These are phyloP conservation scores for Zele albiditarsus DNA, from an alignment of 2,888 invertebrate genomes.

Conservation along the genomic window DNA sequence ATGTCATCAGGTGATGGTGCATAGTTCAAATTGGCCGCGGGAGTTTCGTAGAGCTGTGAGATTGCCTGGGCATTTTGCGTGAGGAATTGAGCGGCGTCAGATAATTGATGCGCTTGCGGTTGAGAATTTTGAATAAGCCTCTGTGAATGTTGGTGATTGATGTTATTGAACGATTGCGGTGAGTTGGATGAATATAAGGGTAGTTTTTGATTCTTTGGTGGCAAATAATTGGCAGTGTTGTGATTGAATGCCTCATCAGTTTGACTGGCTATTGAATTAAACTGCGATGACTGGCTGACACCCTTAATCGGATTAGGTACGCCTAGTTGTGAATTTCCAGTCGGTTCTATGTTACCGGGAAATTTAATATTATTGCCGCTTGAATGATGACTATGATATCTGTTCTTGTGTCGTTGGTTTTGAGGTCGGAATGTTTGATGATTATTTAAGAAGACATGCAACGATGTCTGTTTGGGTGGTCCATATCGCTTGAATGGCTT, in stretches of 20 bases:
- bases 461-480: constrained; percentile 53
- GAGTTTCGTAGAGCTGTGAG: constrained; percentile 64
- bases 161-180: constrained; percentile 34
- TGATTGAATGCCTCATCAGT: constrained; percentile 65
- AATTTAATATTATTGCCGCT: constrained; percentile 44
- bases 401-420: constrained; percentile 44
- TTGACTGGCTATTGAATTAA: constrained; percentile 67
- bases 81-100: constrained; percentile 67
- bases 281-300: constrained; percentile 56
- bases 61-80: constrained; percentile 68
- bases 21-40: constrained; percentile 62
- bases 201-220: constrained; percentile 67
- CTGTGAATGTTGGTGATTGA: constrained; percentile 39
- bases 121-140: constrained; percentile 49
- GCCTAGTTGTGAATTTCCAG: constrained; percentile 52
- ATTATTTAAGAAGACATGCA: constrained; percentile 25
- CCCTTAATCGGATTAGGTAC: constrained; percentile 60
- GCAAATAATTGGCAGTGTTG: constrained; percentile 67
- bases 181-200: constrained; percentile 53
- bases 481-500: constrained; percentile 66
- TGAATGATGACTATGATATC: constrained; percentile 44
- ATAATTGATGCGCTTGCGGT: constrained; percentile 55
- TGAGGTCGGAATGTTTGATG: constrained; percentile 25
- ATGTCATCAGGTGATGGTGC: constrained; percentile 58
- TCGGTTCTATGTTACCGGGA: constrained; percentile 39